A percentile compares a stretch with the other conserved stretches of the same genome.
Evolutionary conservation across 2,113 vertebrate species (phyloP).

Genomic region (Aspiorhynchus laticeps): DNA sequence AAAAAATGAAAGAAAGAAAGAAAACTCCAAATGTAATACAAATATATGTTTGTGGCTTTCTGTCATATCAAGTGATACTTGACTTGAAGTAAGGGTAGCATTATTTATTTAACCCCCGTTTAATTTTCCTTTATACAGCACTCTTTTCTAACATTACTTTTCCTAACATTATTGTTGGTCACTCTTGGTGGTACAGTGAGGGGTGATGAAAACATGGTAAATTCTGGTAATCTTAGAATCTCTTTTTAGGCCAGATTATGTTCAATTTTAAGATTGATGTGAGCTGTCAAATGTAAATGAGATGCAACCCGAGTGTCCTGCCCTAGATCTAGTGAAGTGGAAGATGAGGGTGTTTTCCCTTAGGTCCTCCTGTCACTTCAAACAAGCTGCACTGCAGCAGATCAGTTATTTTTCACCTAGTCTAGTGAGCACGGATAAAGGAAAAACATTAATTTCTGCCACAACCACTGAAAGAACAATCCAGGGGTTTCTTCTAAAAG

Average conservation of each 20-base stretch:
- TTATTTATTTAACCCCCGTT: not conserved
- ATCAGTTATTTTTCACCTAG: conserved; percentile 33
- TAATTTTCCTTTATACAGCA: not conserved
- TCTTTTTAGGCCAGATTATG: not conserved
- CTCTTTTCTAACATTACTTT: not conserved
- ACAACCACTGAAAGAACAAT: not conserved
- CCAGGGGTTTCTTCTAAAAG: not conserved
- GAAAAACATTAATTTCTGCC: not conserved
- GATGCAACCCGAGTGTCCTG: conserved; percentile 51
- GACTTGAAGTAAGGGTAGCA: not conserved
- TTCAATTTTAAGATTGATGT: conserved; percentile 20
- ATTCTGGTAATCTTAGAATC: not conserved
- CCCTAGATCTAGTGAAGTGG: conserved; percentile 69
- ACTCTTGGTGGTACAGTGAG: not conserved
- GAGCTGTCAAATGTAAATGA: conserved; percentile 51
- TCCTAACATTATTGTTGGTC: not conserved
- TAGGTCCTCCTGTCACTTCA: conserved; percentile 62
- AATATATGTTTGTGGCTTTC: too few species aligned
- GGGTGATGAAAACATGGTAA: not conserved
- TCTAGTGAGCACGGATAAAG: not conserved
- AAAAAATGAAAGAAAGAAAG: too few species aligned
- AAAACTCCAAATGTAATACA: too few species aligned
- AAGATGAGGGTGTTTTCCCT: conserved; percentile 72
- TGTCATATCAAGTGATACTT: too few species aligned
- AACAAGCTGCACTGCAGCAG: conserved; percentile 36